Percentiles rank a stretch among this genome's conserved stretches.
Evolutionary conservation across 1,140 invertebrate genomes (phyloP).

Genomic region (Anoplophora glabripennis): DNA sequence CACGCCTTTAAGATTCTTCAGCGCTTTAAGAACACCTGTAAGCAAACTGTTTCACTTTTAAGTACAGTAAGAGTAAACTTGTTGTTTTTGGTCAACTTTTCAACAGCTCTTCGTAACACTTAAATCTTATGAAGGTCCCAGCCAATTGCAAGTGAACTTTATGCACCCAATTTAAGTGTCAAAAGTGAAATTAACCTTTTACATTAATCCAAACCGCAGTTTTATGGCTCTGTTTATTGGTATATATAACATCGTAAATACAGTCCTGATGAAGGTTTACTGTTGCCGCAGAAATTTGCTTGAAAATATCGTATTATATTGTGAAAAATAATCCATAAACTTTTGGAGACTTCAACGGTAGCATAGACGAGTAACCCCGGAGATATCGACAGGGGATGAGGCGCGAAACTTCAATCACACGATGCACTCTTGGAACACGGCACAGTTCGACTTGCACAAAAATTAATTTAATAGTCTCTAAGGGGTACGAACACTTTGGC

Average conservation of each 20-base stretch:
- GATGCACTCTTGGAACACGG: neutral
- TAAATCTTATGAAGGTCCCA: slow-evolving; percentile 15
- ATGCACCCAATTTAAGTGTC: slow-evolving; percentile 17
- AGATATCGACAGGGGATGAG: slow-evolving; percentile 9
- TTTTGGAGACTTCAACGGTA: slow-evolving; percentile 19
- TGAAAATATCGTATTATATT: no score
- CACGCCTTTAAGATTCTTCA: slow-evolving; percentile 16
- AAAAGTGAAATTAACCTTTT: slow-evolving; percentile 22
- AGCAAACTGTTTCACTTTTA: slow-evolving; percentile 23
- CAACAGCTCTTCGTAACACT: slow-evolving; percentile 17
- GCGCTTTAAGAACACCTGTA: slow-evolving; percentile 12
- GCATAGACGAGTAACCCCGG: neutral
- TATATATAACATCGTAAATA: neutral
- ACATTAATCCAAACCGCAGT: slow-evolving; percentile 5
- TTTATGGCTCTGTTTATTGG: neutral
- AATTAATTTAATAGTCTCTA: no score
- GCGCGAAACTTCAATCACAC: slow-evolving; percentile 11
- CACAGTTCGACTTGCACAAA: neutral
- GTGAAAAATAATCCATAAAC: neutral
- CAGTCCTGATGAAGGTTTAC: neutral
- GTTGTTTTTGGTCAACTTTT: slow-evolving; percentile 22
- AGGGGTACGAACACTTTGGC: no score
- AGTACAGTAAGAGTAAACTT: slow-evolving; percentile 17
- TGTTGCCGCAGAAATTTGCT: neutral
- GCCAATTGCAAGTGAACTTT: slow-evolving; percentile 19